Conservation (phyloP, 2,888 invertebrate genomes). For the Nemapogon koenigi region DNA sequence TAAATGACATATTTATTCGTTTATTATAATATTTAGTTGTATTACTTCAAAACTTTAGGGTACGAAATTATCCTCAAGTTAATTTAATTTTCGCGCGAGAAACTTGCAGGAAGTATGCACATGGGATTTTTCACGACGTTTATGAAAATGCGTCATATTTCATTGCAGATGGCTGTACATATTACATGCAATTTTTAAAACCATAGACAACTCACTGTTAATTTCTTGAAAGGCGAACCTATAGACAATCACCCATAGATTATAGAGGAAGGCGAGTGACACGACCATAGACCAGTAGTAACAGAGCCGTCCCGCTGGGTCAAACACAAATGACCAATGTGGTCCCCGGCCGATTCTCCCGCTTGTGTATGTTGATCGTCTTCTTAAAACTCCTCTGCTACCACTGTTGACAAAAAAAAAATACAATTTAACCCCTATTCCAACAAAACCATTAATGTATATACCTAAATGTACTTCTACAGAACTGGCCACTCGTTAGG, state of each 20-base stretch:
- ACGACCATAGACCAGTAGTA: constrained; percentile 98
- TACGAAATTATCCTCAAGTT: too few relatives aligned
- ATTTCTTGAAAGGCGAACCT: constrained; percentile 99
- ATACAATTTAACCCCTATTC: background rate
- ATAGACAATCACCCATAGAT: constrained; percentile 98
- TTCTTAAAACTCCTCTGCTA: constrained; percentile 54
- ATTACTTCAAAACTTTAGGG: too few relatives aligned
- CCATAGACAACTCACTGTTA: constrained; percentile 74
- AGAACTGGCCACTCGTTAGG: too few relatives aligned
- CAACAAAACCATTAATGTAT: background rate
- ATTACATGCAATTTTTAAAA: too few relatives aligned
- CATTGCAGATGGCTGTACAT: too few relatives aligned
- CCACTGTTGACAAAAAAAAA: constrained; percentile 28
- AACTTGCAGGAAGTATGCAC: too few relatives aligned
- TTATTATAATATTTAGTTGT: too few relatives aligned
- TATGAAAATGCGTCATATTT: too few relatives aligned
- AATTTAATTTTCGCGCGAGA: too few relatives aligned
- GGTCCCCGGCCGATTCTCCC: constrained; percentile 72
- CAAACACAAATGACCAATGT: constrained; percentile 96
- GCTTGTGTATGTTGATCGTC: constrained; percentile 67
- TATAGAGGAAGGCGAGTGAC: constrained; percentile 94
- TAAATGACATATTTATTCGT: too few relatives aligned
- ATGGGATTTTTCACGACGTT: too few relatives aligned
- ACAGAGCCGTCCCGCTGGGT: constrained; percentile 95
- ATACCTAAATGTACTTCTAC: too few relatives aligned